phyloP scores from a whole-genome alignment of 2,888 invertebrate species.

The Andrena trimmerana region DNA sequence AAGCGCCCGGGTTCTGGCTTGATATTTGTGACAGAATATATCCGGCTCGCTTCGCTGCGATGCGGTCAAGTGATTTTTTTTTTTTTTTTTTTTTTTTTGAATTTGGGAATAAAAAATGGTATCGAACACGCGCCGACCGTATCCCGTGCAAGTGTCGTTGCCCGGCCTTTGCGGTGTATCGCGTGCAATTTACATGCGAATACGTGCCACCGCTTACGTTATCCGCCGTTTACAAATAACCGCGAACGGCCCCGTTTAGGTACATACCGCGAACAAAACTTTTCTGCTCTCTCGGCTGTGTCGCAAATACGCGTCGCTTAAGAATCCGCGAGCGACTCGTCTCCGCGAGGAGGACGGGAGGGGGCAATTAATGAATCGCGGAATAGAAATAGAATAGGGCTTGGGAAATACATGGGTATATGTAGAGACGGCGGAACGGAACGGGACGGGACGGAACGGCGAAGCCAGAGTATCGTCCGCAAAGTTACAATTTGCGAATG shows the following conservation, averaged over 20 bases:
- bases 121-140: constrained; percentile 19
- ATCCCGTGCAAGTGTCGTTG: constrained; percentile 53
- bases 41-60: constrained; percentile 7
- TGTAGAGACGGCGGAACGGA: too few relatives aligned
- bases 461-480: constrained; percentile 50
- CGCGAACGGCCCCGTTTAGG: constrained; percentile 64
- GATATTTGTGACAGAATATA: constrained; percentile 44
- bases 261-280: constrained; percentile 61
- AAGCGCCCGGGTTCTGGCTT: constrained; percentile 11
- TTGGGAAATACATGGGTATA: too few relatives aligned
- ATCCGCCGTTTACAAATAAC: constrained; percentile 69
- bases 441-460: background rate
- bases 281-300: constrained; percentile 17
- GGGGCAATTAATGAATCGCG: too few relatives aligned
- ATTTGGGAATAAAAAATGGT: constrained; percentile 38
- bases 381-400: too few relatives aligned
- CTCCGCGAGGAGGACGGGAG: too few relatives aligned
- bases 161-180: constrained; percentile 65
- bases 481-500: constrained; percentile 68
- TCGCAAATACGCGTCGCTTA: constrained; percentile 8
- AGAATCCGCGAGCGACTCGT: constrained; percentile 1
- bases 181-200: constrained; percentile 69
- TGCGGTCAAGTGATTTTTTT: constrained; percentile 44
- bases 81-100: constrained; percentile 33
- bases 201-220: constrained; percentile 64